Percentiles rank a stretch among this genome's conserved stretches.
phyloP scores from a whole-genome alignment of 2,113 vertebrate genomes.

The Okapia johnstoni region DNA sequence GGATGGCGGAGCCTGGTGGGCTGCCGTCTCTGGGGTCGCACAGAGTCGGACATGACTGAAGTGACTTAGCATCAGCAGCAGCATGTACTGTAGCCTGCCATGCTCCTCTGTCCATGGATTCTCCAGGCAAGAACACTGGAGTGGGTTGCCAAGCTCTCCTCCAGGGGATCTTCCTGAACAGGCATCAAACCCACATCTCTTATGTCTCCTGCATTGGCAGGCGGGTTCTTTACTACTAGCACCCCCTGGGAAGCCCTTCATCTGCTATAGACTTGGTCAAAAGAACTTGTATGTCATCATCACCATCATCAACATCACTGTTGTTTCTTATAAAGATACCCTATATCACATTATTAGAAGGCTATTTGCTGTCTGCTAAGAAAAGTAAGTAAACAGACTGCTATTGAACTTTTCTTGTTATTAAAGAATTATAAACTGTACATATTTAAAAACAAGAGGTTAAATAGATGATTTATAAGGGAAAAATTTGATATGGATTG shows the following conservation, averaged over 20 bases:
- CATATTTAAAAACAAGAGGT: background rate
- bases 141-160: background rate
- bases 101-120: background rate
- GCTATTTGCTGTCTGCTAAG: constrained; percentile 7
- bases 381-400: background rate
- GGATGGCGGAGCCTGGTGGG: too few relatives aligned
- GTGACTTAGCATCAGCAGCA: too few relatives aligned
- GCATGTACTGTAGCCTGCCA: background rate
- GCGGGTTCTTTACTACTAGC: background rate
- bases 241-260: background rate
- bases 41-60: too few relatives aligned
- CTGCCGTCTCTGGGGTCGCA: too few relatives aligned
- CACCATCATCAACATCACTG: background rate
- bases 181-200: background rate
- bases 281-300: background rate
- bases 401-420: background rate
- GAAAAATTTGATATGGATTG: background rate
- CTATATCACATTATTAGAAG: background rate
- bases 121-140: background rate
- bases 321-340: background rate
- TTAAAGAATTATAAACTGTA: constrained; percentile 22
- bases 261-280: background rate
- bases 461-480: background rate
- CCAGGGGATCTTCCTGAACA: background rate
- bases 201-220: background rate